These are phyloP conservation scores for Xylota sylvarum DNA, from an alignment of 2,888 invertebrate genomes.

Conservation along the genomic window DNA sequence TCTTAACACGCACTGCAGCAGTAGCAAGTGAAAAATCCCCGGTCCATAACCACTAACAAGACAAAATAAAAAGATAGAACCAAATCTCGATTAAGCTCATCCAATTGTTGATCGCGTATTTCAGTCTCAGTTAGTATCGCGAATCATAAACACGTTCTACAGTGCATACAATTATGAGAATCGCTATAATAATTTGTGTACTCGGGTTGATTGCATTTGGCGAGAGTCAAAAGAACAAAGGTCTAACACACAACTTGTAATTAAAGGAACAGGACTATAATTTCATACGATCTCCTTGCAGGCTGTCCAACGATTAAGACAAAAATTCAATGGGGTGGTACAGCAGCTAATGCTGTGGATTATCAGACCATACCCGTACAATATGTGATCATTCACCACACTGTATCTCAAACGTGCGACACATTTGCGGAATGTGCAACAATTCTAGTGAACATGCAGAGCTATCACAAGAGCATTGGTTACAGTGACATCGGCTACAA, in stretches of 20 bases:
- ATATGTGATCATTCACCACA: slow-evolving; percentile 87
- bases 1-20: not conserved
- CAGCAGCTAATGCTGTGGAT: slow-evolving; percentile 85
- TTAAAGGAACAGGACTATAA: slow-evolving; percentile 2
- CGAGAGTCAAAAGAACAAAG: slow-evolving; percentile 43
- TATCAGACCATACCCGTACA: slow-evolving; percentile 87
- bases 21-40: slow-evolving; percentile 4
- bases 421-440: slow-evolving; percentile 85
- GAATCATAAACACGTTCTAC: not conserved
- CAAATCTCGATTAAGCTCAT: slow-evolving; percentile 5
- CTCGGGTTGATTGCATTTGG: slow-evolving; percentile 28
- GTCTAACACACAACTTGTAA: not conserved
- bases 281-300: not conserved
- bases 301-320: slow-evolving; percentile 86
- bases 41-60: not conserved
- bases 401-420: slow-evolving; percentile 85
- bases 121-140: slow-evolving; percentile 28
- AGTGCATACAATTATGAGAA: slow-evolving; percentile 15
- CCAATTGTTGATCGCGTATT: not conserved
- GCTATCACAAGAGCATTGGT: slow-evolving; percentile 85
- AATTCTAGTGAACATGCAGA: slow-evolving; percentile 85
- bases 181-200: slow-evolving; percentile 5
- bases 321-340: slow-evolving; percentile 87
- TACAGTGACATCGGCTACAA: slow-evolving; percentile 87
- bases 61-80: slow-evolving; percentile 20